Evolutionary conservation across 2,797 vertebrate genomes (phyloP).

Genomic region (Amblyopsis hoosieri): DNA sequence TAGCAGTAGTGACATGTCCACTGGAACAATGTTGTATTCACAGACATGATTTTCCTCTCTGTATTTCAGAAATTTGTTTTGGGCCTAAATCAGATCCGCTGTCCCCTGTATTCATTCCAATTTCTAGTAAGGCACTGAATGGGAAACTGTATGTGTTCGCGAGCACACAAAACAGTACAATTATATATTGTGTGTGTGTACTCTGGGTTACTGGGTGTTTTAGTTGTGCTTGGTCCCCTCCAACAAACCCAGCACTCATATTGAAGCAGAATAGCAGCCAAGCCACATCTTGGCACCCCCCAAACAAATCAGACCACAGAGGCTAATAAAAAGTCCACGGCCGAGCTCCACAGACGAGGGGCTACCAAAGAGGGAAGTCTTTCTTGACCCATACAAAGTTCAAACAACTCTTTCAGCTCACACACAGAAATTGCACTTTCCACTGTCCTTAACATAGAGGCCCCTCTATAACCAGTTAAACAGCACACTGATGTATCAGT

Average conservation of each 20-base stretch:
- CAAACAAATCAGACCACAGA: constrained; percentile 78
- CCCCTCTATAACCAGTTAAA: constrained; percentile 34
- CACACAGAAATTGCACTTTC: constrained; percentile 45
- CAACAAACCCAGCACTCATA: constrained; percentile 65
- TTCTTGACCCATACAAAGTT: constrained; percentile 43
- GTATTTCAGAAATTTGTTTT: too few relatives aligned
- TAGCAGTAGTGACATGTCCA: too few relatives aligned
- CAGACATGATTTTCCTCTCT: too few relatives aligned
- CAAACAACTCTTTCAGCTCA: constrained; percentile 33
- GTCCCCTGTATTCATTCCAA: too few relatives aligned
- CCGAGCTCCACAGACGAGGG: constrained; percentile 55
- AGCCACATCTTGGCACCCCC: constrained; percentile 74
- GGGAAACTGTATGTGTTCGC: too few relatives aligned
- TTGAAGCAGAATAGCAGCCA: constrained; percentile 68
- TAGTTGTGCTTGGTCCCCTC: constrained; percentile 44
- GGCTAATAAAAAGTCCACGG: constrained; percentile 71
- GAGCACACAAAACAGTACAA: too few relatives aligned
- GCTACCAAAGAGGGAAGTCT: constrained; percentile 62
- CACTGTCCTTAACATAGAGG: constrained; percentile 27
- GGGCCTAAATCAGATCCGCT: too few relatives aligned
- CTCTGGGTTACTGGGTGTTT: constrained; percentile 59
- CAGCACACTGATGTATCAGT: constrained; percentile 34
- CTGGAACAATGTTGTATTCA: too few relatives aligned
- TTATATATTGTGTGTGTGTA: constrained; percentile 30
- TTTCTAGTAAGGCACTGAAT: too few relatives aligned